Percentiles rank a stretch among this genome's conserved stretches.
These are phyloP conservation scores for Globodera ellingtonae DNA, from an alignment of 1,140 invertebrate genomes.

Conservation along the genomic window DNA sequence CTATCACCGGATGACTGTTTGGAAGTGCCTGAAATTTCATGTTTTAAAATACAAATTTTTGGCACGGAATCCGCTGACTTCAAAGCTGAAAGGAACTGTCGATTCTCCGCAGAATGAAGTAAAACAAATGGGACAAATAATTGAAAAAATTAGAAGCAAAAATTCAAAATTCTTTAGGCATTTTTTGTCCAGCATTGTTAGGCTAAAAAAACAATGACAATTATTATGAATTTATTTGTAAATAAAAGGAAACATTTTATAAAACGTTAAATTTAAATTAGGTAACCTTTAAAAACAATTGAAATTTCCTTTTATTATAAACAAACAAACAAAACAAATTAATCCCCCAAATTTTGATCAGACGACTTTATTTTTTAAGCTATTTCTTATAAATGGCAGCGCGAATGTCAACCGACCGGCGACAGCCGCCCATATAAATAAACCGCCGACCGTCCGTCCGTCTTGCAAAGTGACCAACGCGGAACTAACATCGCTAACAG, in stretches of 20 bases:
- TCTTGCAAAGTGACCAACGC: background rate
- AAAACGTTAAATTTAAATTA: too few species aligned
- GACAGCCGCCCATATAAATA: too few species aligned
- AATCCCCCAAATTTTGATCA: too few species aligned
- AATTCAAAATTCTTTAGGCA: background rate
- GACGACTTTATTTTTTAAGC: too few species aligned
- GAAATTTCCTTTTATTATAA: too few species aligned
- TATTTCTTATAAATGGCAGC: too few species aligned
- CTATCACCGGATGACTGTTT: constrained; percentile 35
- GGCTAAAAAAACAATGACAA: background rate
- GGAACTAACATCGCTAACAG: background rate
- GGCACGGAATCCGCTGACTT: background rate
- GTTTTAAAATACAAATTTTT: background rate
- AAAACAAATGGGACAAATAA: constrained; percentile 4
- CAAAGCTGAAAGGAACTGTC: constrained; percentile 40
- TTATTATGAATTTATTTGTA: background rate
- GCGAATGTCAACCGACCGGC: background rate
- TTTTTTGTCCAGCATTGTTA: background rate
- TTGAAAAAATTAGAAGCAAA: background rate
- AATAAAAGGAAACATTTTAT: background rate
- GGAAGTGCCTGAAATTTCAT: constrained; percentile 27
- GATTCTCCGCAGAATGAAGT: constrained; percentile 39
- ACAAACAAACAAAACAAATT: too few species aligned
- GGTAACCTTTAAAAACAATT: too few species aligned
- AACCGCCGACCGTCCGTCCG: too few species aligned